A percentile compares a stretch with the other conserved stretches of the same genome.
phyloP scores from a whole-genome alignment of 2,113 vertebrate species.

The Pedionomus torquatus region DNA sequence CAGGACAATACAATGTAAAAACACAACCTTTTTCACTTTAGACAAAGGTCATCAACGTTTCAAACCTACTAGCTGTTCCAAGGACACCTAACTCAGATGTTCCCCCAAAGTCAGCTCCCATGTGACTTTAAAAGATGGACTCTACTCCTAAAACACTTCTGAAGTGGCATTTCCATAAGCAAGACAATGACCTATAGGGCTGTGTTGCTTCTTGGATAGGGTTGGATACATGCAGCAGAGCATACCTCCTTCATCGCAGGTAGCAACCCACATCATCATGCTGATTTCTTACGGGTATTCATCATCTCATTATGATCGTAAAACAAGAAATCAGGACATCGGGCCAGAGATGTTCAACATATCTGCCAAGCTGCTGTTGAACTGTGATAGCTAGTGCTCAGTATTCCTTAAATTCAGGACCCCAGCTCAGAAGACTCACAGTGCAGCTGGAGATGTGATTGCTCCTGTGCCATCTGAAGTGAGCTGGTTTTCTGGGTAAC shows the following conservation, averaged over 20 bases:
- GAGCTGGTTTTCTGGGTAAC: not conserved
- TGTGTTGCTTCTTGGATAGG: not conserved
- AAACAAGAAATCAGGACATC: not conserved
- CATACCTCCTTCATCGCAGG: not conserved
- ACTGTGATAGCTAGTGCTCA: not conserved
- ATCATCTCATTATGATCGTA: not conserved
- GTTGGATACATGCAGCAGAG: not conserved
- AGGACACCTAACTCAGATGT: not conserved
- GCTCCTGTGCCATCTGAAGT: not conserved
- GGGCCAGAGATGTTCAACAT: too few relatives aligned
- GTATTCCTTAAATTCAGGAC: too few relatives aligned
- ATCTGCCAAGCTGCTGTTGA: not conserved
- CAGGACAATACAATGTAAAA: not conserved
- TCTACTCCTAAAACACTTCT: not conserved
- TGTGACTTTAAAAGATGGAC: accelerated
- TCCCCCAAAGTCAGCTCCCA: not conserved
- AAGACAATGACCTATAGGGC: accelerated
- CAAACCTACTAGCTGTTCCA: not conserved
- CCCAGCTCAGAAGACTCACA: not conserved
- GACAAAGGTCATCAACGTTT: not conserved
- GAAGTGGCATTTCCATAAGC: not conserved
- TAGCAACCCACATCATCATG: not conserved
- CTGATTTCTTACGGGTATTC: not conserved
- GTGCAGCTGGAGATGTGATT: not conserved
- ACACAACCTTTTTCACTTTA: not conserved